A percentile compares a stretch with the other conserved stretches of the same genome.
Conservation (phyloP, 2,113 vertebrate genomes). For the Manacus vitellinus region DNA sequence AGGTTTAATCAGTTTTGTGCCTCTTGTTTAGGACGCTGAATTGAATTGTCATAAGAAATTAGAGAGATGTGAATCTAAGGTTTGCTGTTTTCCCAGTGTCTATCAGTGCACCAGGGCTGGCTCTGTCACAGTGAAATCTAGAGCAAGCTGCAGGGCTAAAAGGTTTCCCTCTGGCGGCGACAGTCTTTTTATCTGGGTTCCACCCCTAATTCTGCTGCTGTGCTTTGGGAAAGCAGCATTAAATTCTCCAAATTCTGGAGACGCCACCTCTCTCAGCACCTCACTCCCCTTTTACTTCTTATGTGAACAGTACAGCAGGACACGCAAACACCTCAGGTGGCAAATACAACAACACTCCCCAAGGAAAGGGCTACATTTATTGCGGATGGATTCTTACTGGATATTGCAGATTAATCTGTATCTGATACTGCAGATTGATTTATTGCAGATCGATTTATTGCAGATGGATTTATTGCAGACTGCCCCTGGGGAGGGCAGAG, state of each 20-base stretch:
- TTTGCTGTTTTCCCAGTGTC: not conserved
- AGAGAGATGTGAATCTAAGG: not conserved
- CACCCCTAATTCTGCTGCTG: not conserved
- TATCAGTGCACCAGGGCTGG: not conserved
- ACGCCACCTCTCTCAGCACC: not conserved
- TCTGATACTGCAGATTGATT: not conserved
- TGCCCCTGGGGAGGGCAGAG: no score
- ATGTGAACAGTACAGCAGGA: not conserved
- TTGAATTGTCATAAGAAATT: not conserved
- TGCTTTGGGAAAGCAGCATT: not conserved
- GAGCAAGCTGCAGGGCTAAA: fast-evolving
- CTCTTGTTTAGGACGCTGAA: not conserved
- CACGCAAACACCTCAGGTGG: not conserved
- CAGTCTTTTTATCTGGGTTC: not conserved
- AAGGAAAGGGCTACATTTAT: not conserved
- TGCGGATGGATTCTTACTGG: not conserved
- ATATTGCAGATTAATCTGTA: not conserved
- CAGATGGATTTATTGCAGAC: not conserved
- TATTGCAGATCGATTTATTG: not conserved
- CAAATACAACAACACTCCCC: not conserved
- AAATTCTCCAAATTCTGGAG: not conserved
- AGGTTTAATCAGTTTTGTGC: not conserved
- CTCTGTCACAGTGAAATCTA: not conserved
- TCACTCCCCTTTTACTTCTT: not conserved
- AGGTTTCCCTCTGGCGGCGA: not conserved